These are phyloP conservation scores for Ephestia elutella DNA, from an alignment of 1,140 invertebrate genomes.

Conservation along the genomic window DNA sequence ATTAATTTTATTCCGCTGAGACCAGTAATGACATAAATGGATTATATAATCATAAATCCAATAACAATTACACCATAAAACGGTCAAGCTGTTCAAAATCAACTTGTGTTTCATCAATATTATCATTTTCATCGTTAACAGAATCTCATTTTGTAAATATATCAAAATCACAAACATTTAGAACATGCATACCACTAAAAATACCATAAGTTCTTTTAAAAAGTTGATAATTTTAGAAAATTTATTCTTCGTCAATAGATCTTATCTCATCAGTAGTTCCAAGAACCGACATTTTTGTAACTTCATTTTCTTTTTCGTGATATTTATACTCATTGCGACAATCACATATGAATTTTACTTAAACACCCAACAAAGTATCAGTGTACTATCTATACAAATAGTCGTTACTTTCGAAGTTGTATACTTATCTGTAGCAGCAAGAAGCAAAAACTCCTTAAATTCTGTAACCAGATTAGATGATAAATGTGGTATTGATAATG, in stretches of 20 bases:
- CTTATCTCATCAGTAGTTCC: conserved; percentile 21
- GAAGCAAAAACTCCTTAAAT: conserved; percentile 15
- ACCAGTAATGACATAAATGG: neutral
- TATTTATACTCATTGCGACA: conserved; percentile 4
- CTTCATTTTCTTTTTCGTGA: conserved; percentile 15
- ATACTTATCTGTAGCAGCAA: conserved; percentile 16
- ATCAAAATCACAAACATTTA: neutral
- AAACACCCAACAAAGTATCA: neutral
- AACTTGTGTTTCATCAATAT: neutral
- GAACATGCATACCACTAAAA: neutral
- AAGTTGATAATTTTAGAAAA: conserved; percentile 23
- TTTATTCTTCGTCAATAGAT: conserved; percentile 36
- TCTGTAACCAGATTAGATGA: conserved; percentile 29
- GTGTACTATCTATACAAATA: conserved; percentile 17
- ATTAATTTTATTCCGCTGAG: conserved; percentile 2
- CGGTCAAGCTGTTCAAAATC: neutral
- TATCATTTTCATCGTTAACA: neutral
- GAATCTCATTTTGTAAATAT: neutral
- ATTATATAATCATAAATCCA: neutral
- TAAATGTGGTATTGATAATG: conserved; percentile 28
- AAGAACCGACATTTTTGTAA: conserved; percentile 24
- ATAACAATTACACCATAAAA: neutral
- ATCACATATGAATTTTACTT: conserved; percentile 11
- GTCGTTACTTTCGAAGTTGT: conserved; percentile 23
- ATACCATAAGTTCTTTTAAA: neutral